Base-by-base conservation (phyloP, 35 echinoderm and acorn worm genomes). In the Apostichopus japonicus region DNA sequence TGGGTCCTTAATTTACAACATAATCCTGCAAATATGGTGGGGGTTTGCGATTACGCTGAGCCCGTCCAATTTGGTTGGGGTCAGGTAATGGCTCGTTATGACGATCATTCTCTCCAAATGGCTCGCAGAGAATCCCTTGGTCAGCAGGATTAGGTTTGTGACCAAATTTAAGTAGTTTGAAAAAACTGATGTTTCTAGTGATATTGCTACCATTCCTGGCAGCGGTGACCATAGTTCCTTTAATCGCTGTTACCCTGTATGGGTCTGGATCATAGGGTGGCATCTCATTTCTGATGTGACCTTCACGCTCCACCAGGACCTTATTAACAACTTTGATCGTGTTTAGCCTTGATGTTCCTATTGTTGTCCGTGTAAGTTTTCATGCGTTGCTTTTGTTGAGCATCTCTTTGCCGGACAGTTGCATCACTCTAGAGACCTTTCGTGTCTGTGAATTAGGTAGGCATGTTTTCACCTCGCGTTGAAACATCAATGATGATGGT, bases 191-290 rank as follows among this genome's bases (percentile, higher is more conserved):
- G 55, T 97, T 92, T 78, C 91, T 72, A 14, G 86, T 94, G 53
- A 97, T 77, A 44, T 65, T 92, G 63, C 53, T 52, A 93, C 86
- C 94, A 24, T 76, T 6, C 80, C 79, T 77, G 10, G n/a, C 79
- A 56, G 92, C 96, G 19, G 88, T 78, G 56, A 97, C 72, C 88
- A 91, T 92, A 56, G 63, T 92, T 23, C 94, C 96, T 67, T 91
- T 95, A 14, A 93, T 79, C 24, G 56, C 23, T 67, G 70, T 92
- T 72, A 97, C 90, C 25, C 33, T 87, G 19, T 91, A 95, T 23
- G 92, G 96, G 58, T 93, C 71, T 63, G 92, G 92, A 23, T 95
- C 80, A 88, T 82, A 98, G 15, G 93, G 94, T 17, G 94, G 87
- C 23, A 79, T 84, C 13, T 59, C 65, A 56, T 87, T 94, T 14